A percentile compares a stretch with the other conserved stretches of the same genome.
These are phyloP conservation scores for Cranoglanis bouderius DNA, from an alignment of 2,113 vertebrate genomes.

Conservation along the genomic window DNA sequence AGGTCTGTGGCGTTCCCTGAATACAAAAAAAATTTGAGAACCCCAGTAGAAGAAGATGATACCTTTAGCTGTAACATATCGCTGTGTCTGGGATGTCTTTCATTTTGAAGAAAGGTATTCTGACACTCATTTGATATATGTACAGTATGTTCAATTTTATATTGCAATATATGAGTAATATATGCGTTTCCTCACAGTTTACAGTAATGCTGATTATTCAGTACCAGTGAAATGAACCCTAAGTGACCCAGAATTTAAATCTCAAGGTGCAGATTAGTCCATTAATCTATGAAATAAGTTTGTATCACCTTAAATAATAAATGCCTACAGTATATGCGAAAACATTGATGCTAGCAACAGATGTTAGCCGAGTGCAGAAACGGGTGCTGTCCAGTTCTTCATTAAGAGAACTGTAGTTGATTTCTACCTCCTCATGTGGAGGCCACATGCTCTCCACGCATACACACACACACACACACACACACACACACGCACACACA, in stretches of 20 bases:
- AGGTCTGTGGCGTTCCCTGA: neutral
- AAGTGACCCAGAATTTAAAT: neutral
- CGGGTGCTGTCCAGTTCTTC: slow-evolving; percentile 41
- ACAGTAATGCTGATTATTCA: neutral
- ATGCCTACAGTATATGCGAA: neutral
- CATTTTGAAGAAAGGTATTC: neutral
- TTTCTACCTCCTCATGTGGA: slow-evolving; percentile 62
- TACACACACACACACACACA: neutral
- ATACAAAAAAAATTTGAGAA: neutral
- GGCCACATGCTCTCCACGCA: slow-evolving; percentile 58
- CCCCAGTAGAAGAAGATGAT: neutral
- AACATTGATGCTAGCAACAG: neutral
- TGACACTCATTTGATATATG: neutral
- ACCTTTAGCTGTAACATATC: neutral
- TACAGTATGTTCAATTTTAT: neutral
- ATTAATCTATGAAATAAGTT: neutral
- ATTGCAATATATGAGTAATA: neutral
- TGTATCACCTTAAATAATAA: neutral
- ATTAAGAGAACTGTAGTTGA: slow-evolving; percentile 53
- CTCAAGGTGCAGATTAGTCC: neutral
- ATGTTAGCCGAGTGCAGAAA: slow-evolving; percentile 3
- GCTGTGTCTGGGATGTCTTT: neutral
- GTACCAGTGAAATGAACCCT: neutral
- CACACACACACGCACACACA: neutral
- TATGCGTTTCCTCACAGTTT: neutral